Percentiles rank a stretch among this genome's conserved stretches.
Evolutionary conservation across 2,797 vertebrate species (phyloP).

Genomic region (Lophius americanus): DNA sequence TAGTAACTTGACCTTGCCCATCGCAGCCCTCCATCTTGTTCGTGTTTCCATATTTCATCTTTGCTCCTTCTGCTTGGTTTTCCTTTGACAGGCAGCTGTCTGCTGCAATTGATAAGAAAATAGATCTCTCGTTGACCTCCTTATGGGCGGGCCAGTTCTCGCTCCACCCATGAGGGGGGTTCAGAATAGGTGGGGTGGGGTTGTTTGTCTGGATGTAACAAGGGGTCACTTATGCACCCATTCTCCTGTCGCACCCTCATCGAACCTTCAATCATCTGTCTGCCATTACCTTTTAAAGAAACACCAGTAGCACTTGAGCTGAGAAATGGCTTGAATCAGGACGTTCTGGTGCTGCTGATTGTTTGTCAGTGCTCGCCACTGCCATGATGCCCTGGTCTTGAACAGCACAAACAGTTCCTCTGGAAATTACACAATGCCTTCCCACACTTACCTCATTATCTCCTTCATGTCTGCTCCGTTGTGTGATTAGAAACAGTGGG

Average conservation of each 20-base stretch:
- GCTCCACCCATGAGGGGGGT: constrained; percentile 1
- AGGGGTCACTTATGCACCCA: constrained; percentile 26
- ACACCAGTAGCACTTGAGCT: not conserved
- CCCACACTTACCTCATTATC: not conserved
- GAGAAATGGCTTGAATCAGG: constrained; percentile 32
- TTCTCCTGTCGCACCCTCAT: constrained; percentile 19
- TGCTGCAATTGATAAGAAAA: constrained; percentile 51
- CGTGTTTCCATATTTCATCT: constrained; percentile 51
- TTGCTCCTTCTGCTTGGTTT: constrained; percentile 21
- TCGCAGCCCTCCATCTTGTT: constrained; percentile 39
- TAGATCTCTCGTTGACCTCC: constrained; percentile 63
- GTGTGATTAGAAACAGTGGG: too few relatives aligned
- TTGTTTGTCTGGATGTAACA: constrained; percentile 49
- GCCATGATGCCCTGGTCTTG: constrained; percentile 45
- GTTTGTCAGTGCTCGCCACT: constrained; percentile 49
- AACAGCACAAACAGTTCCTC: constrained; percentile 65
- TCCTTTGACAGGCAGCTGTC: constrained; percentile 64
- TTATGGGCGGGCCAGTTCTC: constrained; percentile 39
- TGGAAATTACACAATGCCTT: constrained; percentile 53
- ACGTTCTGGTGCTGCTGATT: constrained; percentile 41
- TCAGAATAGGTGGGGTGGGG: constrained; percentile 33
- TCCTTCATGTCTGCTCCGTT: constrained; percentile 6
- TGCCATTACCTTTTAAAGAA: constrained; percentile 12
- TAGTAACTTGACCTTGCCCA: constrained; percentile 71
- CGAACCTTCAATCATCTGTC: constrained; percentile 28